Percentiles rank a stretch among this genome's conserved stretches.
phyloP scores from a whole-genome alignment of 1,140 invertebrate species.

The Choristoneura fumiferana region DNA sequence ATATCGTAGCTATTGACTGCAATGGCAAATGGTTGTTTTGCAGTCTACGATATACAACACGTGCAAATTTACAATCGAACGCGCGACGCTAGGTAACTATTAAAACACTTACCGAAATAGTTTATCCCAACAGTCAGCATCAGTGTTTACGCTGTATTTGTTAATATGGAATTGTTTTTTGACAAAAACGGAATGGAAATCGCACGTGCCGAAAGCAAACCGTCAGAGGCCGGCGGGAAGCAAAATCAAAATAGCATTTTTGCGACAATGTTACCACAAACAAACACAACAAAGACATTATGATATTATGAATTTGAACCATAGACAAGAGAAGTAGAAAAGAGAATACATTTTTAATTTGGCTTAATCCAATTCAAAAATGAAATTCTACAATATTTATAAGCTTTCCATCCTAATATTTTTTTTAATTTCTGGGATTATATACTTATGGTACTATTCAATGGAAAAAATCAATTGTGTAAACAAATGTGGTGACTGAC shows the following conservation, averaged over 20 bases:
- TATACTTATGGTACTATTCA: too few species aligned
- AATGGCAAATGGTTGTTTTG: slow-evolving; percentile 72
- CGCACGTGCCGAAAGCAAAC: slow-evolving; percentile 75
- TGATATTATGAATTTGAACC: background rate
- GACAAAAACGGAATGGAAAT: slow-evolving; percentile 55
- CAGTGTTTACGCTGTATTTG: slow-evolving; percentile 48
- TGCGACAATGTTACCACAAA: slow-evolving; percentile 48
- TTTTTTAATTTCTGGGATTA: too few species aligned
- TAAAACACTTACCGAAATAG: slow-evolving; percentile 62
- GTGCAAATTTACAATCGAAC: slow-evolving; percentile 52
- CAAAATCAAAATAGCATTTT: slow-evolving; percentile 68
- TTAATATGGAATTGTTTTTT: slow-evolving; percentile 43
- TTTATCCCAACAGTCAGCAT: slow-evolving; percentile 63
- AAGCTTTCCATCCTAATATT: too few species aligned
- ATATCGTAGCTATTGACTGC: slow-evolving; percentile 68
- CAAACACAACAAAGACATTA: background rate
- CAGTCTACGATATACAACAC: slow-evolving; percentile 66
- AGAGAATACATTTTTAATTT: too few species aligned
- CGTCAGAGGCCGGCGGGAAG: slow-evolving; percentile 72
- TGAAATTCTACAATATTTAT: too few species aligned
- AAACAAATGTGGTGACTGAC: too few species aligned
- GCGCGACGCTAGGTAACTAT: slow-evolving; percentile 39
- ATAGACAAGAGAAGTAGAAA: slow-evolving; percentile 1
- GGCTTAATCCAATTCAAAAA: too few species aligned
- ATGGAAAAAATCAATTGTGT: too few species aligned